Evolutionary conservation across 2,113 vertebrate genomes (phyloP), one percentile per base, ranked within the genome.

Genomic region (Neoarius graeffei): DNA sequence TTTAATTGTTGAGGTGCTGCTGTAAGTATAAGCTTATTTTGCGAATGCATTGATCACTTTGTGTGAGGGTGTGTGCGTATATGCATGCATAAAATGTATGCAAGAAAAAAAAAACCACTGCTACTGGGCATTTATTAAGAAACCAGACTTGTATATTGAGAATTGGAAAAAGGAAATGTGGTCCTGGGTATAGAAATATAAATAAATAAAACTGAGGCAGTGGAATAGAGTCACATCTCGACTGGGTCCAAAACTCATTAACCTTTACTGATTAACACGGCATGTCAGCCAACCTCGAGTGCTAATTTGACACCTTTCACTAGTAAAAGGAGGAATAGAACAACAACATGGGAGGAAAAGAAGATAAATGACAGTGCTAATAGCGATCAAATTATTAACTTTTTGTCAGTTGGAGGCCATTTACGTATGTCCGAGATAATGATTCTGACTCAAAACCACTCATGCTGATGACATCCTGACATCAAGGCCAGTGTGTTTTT

Each of bases 1-100:
- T 77, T 77, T 52, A 14, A 25, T 77, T 25, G 23, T 5, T 52
- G 54, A 25, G 23, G 48, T 15, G 3, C 25, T 76, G 42, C 25
- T 76, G 42, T 25, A 76, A 52, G 8, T 48, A 2, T 52, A 50
- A 76, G 42, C 19, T 76, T 50, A 71, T 35, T 76, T 76, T 23
- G 73, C 9, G 1, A 25, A 50, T 76, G 25, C 11, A 50, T 4
- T 76, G 69, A 30, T 35, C 27, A 35, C 8, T 48, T 10, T 85
- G 57, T 54, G 30, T 27, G 35, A 30, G 20, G 19, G 77, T 57
- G n/a, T 27, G 25, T 27, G 10, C 4, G 13, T 80, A 52, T 7
- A 54, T 84, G 81, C 86, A n/a, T 83, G 83, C 82, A 83, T 5
- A 30, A 74, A 23, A 23, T 84, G 27, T 89, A 27, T 83, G 85